Conservation (phyloP, 1,140 invertebrate genomes). For the Panagrolaimus sp. region DNA sequence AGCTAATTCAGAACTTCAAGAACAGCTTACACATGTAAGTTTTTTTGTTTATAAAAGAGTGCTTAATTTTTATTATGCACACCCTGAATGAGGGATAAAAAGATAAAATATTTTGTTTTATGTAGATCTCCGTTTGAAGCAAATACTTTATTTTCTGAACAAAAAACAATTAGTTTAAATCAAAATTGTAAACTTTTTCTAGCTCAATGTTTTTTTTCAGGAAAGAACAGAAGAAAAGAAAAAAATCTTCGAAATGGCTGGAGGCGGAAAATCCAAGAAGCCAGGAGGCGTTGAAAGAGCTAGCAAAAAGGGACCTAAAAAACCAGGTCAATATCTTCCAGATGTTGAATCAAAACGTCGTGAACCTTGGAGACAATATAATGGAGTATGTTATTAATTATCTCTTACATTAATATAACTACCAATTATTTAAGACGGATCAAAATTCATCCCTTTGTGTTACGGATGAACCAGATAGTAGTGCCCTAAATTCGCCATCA, state of each 20-base stretch:
- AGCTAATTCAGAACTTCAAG: slow-evolving; percentile 82
- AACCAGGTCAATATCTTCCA: slow-evolving; percentile 33
- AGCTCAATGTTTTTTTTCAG: slow-evolving; percentile 58
- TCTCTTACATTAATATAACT: not conserved
- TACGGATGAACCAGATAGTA: slow-evolving; percentile 41
- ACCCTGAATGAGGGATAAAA: no score
- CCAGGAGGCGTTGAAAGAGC: not conserved
- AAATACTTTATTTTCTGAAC: no score
- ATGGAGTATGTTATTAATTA: slow-evolving; percentile 18
- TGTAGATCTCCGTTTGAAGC: no score
- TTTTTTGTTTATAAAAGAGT: slow-evolving; percentile 23
- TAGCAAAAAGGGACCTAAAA: slow-evolving; percentile 24
- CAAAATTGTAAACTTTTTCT: no score
- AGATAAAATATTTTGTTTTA: no score
- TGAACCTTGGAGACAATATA: slow-evolving; percentile 41
- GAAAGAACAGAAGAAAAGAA: slow-evolving; percentile 83
- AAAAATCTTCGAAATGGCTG: slow-evolving; percentile 82
- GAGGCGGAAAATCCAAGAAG: slow-evolving; percentile 46
- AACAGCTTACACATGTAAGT: slow-evolving; percentile 63
- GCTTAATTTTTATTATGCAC: no score
- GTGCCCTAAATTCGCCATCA: slow-evolving; percentile 25
- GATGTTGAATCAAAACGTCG: slow-evolving; percentile 41
- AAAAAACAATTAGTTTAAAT: no score
- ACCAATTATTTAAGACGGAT: slow-evolving; percentile 25
- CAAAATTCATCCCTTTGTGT: slow-evolving; percentile 38